These are phyloP conservation scores for Borostomias antarcticus DNA, from an alignment of 2,797 vertebrate genomes.

Conservation along the genomic window DNA sequence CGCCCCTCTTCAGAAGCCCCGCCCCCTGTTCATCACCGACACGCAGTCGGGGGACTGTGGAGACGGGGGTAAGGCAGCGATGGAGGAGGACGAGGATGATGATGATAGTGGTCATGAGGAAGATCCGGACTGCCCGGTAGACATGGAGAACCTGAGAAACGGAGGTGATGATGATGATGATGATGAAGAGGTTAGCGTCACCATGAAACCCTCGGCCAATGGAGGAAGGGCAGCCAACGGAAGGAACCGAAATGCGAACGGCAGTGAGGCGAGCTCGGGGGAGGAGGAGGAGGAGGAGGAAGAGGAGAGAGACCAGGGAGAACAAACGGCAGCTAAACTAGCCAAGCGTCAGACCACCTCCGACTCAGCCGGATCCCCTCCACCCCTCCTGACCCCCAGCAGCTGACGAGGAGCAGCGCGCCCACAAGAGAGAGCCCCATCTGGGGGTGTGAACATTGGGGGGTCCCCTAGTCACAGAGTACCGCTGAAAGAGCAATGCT, in stretches of 20 bases:
- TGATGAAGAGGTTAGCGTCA: slow-evolving; percentile 52
- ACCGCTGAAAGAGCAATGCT: slow-evolving; percentile 12
- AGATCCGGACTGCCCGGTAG: slow-evolving; percentile 19
- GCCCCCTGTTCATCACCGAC: slow-evolving; percentile 56
- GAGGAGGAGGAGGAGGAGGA: slow-evolving; percentile 48
- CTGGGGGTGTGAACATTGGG: neutral
- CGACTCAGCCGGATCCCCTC: slow-evolving; percentile 4
- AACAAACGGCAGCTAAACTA: slow-evolving; percentile 8
- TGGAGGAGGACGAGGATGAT: slow-evolving; percentile 3
- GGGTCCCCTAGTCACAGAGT: slow-evolving; percentile 3
- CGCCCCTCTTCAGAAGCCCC: slow-evolving; percentile 39
- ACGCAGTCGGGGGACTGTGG: slow-evolving; percentile 28
- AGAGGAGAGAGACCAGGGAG: slow-evolving; percentile 10
- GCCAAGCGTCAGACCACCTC: slow-evolving; percentile 25
- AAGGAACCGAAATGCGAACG: slow-evolving; percentile 28
- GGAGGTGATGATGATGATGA: slow-evolving; percentile 31
- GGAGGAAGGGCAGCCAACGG: neutral
- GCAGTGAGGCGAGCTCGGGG: slow-evolving; percentile 64
- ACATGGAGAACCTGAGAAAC: slow-evolving; percentile 1
- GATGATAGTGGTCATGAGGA: neutral
- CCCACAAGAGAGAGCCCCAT: slow-evolving; percentile 3
- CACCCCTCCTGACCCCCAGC: slow-evolving; percentile 27
- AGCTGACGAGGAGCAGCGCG: slow-evolving; percentile 58
- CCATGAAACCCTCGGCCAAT: slow-evolving; percentile 46
- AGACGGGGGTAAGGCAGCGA: slow-evolving; percentile 11